Conservation (phyloP, 37 sponge, comb jelly and placozoan species). For the Theonella swinhoei region DNA sequence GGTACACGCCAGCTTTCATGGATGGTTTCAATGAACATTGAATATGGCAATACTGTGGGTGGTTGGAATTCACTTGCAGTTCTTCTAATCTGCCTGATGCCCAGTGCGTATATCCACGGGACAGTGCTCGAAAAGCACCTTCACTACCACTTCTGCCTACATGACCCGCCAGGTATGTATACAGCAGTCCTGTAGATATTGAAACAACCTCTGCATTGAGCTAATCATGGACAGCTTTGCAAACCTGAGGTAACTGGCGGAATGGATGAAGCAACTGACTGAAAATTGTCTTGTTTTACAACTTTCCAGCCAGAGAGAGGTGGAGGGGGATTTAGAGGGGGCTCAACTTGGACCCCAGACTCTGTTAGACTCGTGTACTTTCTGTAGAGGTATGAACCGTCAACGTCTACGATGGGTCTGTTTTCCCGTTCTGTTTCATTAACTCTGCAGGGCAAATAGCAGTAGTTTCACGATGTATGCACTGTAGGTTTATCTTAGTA, state of each 20-base stretch:
- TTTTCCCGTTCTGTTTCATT: neutral
- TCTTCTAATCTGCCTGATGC: constrained; percentile 3
- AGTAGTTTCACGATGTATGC: too few species aligned
- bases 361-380: constrained; percentile 44
- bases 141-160: constrained; percentile 22
- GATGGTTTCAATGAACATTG: neutral
- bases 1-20: constrained; percentile 1
- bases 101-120: constrained; percentile 52
- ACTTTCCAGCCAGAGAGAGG: constrained; percentile 54
- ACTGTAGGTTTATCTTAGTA: neutral
- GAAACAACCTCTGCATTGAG: too few species aligned
- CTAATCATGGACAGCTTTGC: neutral
- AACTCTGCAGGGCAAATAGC: neutral
- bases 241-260: constrained; percentile 63
- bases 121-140: constrained; percentile 62
- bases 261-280: constrained; percentile 9
- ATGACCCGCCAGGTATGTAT: constrained; percentile 50
- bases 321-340: neutral
- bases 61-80: neutral
- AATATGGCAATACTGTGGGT: neutral
- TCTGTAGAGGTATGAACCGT: constrained; percentile 55
- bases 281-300: constrained; percentile 25
- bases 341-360: constrained; percentile 23
- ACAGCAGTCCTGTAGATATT: too few species aligned
- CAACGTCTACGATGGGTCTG: constrained; percentile 37